A percentile compares a stretch with the other conserved stretches of the same genome.
Evolutionary conservation across 2,797 vertebrate species (phyloP).

Genomic region (Acanthis flammea): DNA sequence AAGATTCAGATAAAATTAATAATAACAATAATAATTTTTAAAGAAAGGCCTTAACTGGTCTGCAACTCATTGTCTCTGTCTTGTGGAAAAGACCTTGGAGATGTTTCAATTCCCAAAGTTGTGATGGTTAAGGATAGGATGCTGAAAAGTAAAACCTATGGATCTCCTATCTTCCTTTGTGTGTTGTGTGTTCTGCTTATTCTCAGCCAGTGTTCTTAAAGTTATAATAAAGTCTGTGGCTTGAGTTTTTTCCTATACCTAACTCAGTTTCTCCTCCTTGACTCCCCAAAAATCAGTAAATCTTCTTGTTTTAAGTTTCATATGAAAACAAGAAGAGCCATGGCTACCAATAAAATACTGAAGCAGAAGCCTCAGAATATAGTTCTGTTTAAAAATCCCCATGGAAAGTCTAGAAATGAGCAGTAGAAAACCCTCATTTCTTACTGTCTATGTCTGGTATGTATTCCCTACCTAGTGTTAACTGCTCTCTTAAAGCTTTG

Average conservation of each 20-base stretch:
- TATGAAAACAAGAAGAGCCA: not conserved
- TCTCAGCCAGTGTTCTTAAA: not conserved
- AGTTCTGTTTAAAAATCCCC: not conserved
- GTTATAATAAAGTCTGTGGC: not conserved
- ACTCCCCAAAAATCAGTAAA: not conserved
- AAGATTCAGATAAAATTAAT: not conserved
- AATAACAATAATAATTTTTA: not conserved
- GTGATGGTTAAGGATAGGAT: not conserved
- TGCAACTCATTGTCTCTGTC: not conserved
- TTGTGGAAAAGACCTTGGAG: not conserved
- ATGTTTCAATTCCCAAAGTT: not conserved
- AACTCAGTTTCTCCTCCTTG: not conserved
- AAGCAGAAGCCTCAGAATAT: not conserved
- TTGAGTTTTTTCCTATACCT: not conserved
- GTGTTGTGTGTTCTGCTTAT: not conserved
- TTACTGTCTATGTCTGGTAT: not conserved
- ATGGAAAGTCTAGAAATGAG: not conserved
- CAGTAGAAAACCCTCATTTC: not conserved
- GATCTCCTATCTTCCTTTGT: not conserved
- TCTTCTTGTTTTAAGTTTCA: not conserved
- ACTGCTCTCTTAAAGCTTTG: not conserved
- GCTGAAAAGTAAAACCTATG: fast-evolving
- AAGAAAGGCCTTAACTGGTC: not conserved
- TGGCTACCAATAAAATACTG: not conserved
- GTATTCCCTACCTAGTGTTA: not conserved